phyloP scores from a whole-genome alignment of 2,113 vertebrate species.

The Chiloscyllium plagiosum region DNA sequence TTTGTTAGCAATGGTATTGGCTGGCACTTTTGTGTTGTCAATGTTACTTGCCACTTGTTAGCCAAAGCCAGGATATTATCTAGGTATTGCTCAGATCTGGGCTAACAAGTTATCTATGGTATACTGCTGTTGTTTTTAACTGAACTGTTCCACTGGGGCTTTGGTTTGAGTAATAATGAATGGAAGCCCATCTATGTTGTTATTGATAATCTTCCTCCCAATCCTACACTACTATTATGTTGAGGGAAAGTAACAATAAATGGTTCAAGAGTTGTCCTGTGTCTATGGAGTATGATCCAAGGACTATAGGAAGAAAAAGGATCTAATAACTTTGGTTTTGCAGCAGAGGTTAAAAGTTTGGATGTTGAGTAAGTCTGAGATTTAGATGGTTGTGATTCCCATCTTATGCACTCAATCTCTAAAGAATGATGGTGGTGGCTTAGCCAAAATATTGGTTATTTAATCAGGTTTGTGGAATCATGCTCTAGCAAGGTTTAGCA shows the following conservation, averaged over 20 bases:
- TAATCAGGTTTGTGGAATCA: background rate
- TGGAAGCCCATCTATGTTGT: background rate
- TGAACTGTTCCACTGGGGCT: background rate
- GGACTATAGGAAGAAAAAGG: background rate
- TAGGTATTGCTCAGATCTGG: too few species aligned
- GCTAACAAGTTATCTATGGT: too few species aligned
- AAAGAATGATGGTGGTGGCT: background rate
- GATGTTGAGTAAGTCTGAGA: background rate
- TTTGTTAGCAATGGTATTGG: too few species aligned
- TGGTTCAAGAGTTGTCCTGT: background rate
- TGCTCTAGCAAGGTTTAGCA: background rate
- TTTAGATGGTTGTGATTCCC: background rate
- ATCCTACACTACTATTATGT: too few species aligned
- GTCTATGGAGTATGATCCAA: background rate
- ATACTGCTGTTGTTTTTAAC: background rate
- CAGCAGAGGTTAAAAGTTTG: background rate
- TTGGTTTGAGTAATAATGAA: background rate
- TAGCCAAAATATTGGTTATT: background rate
- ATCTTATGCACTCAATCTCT: background rate
- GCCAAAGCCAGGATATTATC: too few species aligned
- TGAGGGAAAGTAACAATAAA: background rate
- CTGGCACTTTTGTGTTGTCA: too few species aligned
- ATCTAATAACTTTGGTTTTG: background rate
- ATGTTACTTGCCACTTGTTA: too few species aligned
- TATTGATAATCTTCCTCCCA: background rate